Percentiles rank a stretch among this genome's conserved stretches.
phyloP scores from a whole-genome alignment of 2,888 invertebrate species.

The Caenorhabditis afra region DNA sequence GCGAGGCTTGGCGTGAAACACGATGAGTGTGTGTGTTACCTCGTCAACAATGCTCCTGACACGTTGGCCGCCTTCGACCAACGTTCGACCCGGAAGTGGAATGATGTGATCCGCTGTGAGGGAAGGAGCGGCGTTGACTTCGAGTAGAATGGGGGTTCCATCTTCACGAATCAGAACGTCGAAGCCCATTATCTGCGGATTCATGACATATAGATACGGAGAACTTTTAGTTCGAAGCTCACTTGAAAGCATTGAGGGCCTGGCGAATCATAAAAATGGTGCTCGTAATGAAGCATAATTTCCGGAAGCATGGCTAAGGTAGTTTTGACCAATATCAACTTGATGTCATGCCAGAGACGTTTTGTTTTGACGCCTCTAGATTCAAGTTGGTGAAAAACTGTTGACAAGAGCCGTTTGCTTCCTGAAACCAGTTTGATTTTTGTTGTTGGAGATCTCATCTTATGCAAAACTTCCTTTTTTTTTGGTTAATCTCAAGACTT shows the following conservation, averaged over 20 bases:
- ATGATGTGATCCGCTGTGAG: conserved; percentile 77
- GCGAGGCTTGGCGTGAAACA: no score
- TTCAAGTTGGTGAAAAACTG: conserved; percentile 81
- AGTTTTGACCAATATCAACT: conserved; percentile 82
- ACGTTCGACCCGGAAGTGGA: conserved; percentile 62
- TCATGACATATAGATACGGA: no score
- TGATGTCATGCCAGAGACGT: conserved; percentile 82
- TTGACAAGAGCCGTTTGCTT: conserved; percentile 82
- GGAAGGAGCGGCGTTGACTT: conserved; percentile 83
- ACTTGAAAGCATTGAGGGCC: conserved; percentile 83
- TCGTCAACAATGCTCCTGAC: conserved; percentile 79
- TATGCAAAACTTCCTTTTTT: not conserved
- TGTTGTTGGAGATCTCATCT: no score
- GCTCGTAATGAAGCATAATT: conserved; percentile 81
- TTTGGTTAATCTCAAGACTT: not conserved
- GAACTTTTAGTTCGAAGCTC: no score
- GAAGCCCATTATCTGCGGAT: conserved; percentile 82
- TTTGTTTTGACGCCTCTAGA: conserved; percentile 81
- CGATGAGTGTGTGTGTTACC: conserved; percentile 42
- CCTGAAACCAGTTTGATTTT: no score
- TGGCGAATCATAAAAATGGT: conserved; percentile 74
- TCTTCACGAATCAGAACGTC: conserved; percentile 82
- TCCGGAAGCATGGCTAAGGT: conserved; percentile 82
- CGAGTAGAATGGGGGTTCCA: conserved; percentile 82
- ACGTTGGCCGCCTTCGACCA: conserved; percentile 71